Conservation (phyloP, 2,113 vertebrate species). For the Corapipo altera region DNA sequence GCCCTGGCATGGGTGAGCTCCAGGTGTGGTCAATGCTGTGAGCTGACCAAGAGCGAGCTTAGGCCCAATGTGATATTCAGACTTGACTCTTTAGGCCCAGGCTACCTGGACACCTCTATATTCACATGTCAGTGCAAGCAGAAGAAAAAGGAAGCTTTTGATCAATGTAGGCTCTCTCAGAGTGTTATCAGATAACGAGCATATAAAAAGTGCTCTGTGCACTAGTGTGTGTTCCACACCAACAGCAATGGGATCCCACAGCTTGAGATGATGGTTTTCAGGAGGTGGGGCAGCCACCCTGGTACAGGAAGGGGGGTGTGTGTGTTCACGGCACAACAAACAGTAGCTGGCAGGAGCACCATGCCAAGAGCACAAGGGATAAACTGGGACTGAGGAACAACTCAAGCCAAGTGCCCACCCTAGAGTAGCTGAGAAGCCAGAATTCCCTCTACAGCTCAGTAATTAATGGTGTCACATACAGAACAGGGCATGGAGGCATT, state of each 20-base stretch:
- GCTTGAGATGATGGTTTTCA: background rate
- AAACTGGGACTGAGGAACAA: background rate
- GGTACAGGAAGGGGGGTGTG: background rate
- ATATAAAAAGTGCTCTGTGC: background rate
- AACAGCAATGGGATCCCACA: fast-evolving
- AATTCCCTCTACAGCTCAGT: background rate
- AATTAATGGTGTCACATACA: background rate
- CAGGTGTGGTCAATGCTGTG: background rate
- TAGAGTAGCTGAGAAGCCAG: background rate
- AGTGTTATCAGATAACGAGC: fast-evolving
- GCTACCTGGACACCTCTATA: background rate
- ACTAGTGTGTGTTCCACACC: background rate
- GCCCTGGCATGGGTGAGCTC: background rate
- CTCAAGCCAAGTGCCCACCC: background rate
- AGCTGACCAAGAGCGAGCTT: background rate
- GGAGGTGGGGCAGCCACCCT: background rate
- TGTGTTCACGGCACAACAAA: background rate
- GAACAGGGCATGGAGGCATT: background rate
- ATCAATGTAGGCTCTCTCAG: background rate
- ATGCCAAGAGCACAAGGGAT: background rate
- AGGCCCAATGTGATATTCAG: background rate
- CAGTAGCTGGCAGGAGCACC: background rate
- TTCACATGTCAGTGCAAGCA: background rate
- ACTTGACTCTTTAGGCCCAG: background rate
- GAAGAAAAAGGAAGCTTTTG: background rate